A percentile compares a stretch with the other conserved stretches of the same genome.
These are phyloP conservation scores for Alectoris magna DNA, from an alignment of 2,797 vertebrate species.

Conservation along the genomic window DNA sequence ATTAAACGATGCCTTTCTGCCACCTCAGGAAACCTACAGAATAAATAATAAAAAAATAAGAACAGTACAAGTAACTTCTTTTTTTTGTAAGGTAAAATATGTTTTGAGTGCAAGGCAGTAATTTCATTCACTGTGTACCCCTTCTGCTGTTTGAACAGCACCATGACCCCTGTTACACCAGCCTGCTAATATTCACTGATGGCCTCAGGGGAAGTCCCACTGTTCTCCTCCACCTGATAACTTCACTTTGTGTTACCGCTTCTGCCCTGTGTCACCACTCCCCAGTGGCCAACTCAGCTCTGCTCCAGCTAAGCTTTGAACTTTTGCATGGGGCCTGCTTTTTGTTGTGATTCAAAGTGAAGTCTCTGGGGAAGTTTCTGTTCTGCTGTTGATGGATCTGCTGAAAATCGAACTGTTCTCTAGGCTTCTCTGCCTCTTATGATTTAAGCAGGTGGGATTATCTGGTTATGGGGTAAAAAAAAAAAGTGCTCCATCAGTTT, in stretches of 20 bases:
- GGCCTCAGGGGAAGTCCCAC: not conserved
- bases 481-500: not conserved
- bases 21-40: not conserved
- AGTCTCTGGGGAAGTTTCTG: not conserved
- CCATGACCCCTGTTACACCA: not conserved
- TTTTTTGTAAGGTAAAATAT: conserved; percentile 18
- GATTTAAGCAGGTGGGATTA: not conserved
- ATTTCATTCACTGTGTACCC: not conserved
- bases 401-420: not conserved
- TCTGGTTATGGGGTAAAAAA: not conserved
- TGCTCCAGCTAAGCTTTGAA: not conserved
- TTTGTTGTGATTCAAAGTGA: not conserved
- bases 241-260: not conserved
- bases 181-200: not conserved
- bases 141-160: not conserved
- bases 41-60: not conserved
- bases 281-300: not conserved
- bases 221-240: not conserved
- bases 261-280: not conserved
- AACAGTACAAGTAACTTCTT: not conserved
- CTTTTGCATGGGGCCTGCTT: not conserved
- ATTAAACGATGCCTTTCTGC: not conserved
- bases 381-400: not conserved
- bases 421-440: not conserved
- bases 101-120: not conserved